These are phyloP conservation scores for Sebastes miniatus DNA, from an alignment of 2,797 vertebrate species.

Conservation along the genomic window DNA sequence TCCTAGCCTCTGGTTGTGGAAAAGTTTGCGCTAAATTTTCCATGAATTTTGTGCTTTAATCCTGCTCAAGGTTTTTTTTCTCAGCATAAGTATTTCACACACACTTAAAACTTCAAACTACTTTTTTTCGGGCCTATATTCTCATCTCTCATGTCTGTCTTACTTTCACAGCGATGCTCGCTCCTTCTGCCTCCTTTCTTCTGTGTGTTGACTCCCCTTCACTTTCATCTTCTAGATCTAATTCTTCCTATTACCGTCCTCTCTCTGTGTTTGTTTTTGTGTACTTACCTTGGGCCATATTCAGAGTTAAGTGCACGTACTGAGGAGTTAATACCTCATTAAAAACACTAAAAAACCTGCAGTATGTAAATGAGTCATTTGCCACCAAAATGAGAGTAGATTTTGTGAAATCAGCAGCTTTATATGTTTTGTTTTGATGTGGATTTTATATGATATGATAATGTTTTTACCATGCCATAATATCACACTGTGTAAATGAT, in stretches of 20 bases:
- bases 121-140: neutral
- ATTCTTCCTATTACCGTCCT: neutral
- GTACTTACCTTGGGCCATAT: conserved; percentile 1
- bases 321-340: conserved; percentile 12
- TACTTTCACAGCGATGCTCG: neutral
- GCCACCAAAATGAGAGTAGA: neutral
- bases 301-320: neutral
- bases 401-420: neutral
- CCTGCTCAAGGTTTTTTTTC: conserved; percentile 17
- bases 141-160: conserved; percentile 26
- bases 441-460: neutral
- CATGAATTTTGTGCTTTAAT: conserved; percentile 35
- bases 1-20: conserved; percentile 33
- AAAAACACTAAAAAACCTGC: conserved; percentile 13
- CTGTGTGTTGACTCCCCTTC: neutral
- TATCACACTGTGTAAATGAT: neutral
- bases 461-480: neutral
- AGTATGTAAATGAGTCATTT: neutral
- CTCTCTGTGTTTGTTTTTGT: neutral
- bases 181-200: neutral
- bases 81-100: conserved; percentile 16
- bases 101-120: conserved; percentile 15
- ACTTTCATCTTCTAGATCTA: conserved; percentile 6
- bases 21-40: neutral
- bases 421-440: neutral